These are phyloP conservation scores for Micromys minutus DNA, from an alignment of 2,113 vertebrate genomes.

Conservation along the genomic window DNA sequence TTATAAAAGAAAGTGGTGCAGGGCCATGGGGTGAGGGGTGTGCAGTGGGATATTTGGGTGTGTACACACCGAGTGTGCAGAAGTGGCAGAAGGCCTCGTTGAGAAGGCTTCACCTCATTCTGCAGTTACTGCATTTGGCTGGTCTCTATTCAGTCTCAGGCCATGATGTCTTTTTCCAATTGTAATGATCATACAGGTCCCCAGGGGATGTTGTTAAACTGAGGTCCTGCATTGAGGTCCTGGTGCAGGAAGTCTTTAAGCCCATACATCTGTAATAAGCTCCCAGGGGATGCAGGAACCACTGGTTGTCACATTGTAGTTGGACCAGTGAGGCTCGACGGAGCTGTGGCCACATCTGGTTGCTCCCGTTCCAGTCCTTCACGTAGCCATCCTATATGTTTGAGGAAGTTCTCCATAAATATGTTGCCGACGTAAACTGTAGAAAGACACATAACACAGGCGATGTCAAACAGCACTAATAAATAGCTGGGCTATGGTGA, in stretches of 20 bases:
- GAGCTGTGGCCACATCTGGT: fast-evolving
- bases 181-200: background rate
- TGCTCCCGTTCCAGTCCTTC: background rate
- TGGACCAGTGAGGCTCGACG: background rate
- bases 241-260: background rate
- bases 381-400: background rate
- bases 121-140: background rate
- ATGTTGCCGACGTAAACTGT: background rate
- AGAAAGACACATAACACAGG: background rate
- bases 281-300: background rate
- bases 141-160: background rate
- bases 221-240: background rate
- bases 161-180: background rate
- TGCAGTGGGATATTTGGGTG: background rate
- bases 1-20: background rate
- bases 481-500: background rate
- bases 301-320: background rate
- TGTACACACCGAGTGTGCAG: background rate
- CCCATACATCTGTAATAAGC: background rate
- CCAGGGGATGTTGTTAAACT: background rate
- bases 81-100: background rate
- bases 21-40: background rate
- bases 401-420: background rate
- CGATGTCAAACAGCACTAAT: background rate
- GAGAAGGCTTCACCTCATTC: background rate